Percentiles rank a stretch among this genome's conserved stretches.
phyloP scores from a whole-genome alignment of 1,140 invertebrate genomes.

The Macrocentrus cingulum region DNA sequence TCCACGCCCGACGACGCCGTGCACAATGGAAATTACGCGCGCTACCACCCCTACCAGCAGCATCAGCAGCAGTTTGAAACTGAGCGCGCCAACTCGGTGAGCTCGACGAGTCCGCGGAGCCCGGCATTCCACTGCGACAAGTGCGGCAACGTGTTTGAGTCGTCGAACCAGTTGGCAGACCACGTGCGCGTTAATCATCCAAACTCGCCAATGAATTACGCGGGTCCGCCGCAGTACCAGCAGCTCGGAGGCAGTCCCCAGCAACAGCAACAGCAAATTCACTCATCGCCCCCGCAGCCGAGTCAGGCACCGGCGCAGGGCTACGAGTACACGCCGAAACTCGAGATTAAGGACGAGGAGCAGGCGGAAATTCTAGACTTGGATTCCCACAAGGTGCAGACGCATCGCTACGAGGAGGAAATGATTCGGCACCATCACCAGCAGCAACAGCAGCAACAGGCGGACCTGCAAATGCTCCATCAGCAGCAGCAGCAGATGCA shows the following conservation, averaged over 20 bases:
- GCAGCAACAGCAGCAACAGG: constrained; percentile 37
- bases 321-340: constrained; percentile 56
- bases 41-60: constrained; percentile 57
- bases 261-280: constrained; percentile 32
- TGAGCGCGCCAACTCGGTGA: constrained; percentile 62
- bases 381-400: constrained; percentile 81
- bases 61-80: constrained; percentile 60
- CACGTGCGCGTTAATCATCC: constrained; percentile 72
- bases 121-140: constrained; percentile 79
- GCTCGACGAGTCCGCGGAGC: constrained; percentile 67
- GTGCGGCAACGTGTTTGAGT: constrained; percentile 75
- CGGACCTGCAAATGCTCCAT: constrained; percentile 36
- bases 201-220: constrained; percentile 56
- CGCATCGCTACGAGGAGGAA: constrained; percentile 50
- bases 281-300: constrained; percentile 32
- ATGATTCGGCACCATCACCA: constrained; percentile 42
- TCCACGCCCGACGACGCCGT: constrained; percentile 38
- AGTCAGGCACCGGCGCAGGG: constrained; percentile 49
- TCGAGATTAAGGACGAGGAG: constrained; percentile 64
- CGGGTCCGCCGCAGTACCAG: constrained; percentile 42
- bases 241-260: constrained; percentile 41
- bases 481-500: constrained; percentile 42
- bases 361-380: constrained; percentile 82
- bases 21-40: constrained; percentile 31
- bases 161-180: constrained; percentile 69